Base-by-base conservation (phyloP, 1,140 invertebrate species). In the Drosophila melanica region DNA sequence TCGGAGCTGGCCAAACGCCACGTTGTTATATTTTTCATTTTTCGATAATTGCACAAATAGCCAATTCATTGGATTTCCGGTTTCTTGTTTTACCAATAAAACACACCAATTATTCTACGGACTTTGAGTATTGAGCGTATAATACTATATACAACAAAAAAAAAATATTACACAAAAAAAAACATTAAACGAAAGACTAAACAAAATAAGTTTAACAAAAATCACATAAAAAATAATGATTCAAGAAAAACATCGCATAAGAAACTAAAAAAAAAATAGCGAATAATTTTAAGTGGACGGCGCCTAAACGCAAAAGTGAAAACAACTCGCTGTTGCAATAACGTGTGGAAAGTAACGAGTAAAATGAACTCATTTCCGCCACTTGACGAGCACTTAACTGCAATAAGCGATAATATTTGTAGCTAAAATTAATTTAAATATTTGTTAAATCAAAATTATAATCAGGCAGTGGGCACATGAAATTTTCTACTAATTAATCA, bases 21-120 rank as follows among this genome's bases (percentile, higher is more conserved):
- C 70, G 62, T 79, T 76, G 62, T 58, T 69, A 67, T 48, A 48
- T n/a, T 27, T 48, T 48, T 48, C 47, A 35, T 27, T 27, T 78
- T 79, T 65, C 66, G 64, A 84, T 72, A 79, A 89, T 89, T 89
- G 84, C 84, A 89, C 84, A 89, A 90, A 54, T 89, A 90, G 84
- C 84, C 84, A 89, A 90, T 89, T 67, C 59, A 69, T 89, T 69
- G 86, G 75, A 53, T 86, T 81, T 59, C 50, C 55, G 30, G 59
- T 65, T 51, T 72, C 51, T 53, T 55, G 59, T 63, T 59, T 76
- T 53, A 55, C 68, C 45, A 75, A 68, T 68, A 62, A 68, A 82
- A 72, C 57, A 59, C 37, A 65, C 55, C 78, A 79, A 89, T 70
- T 86, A 89, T 58, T 76, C 84, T 86, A 86, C 59, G 65, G 60